Base-by-base conservation (phyloP, 2,113 vertebrate genomes). In the Abramis brama region DNA sequence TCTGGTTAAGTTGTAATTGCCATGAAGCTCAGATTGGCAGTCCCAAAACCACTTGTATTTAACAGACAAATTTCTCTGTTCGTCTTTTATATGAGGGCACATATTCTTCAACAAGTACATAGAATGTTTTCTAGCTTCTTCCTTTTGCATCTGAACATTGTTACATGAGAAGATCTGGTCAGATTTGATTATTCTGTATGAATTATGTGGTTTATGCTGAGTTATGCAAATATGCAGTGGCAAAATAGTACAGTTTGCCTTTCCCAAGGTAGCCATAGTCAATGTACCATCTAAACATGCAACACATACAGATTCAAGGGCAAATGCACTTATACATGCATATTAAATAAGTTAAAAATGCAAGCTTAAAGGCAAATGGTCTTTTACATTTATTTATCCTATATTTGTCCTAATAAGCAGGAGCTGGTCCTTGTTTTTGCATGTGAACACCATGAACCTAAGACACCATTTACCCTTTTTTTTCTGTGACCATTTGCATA, bases 61-160 rank as follows among this genome's bases (percentile, higher is more conserved):
- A 64, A 83, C 85, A 88, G 75, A 86, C 86, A 89, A 90, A 90
- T 90, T 17, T 59, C 39, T 88, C 86, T 83, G 45, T 87, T 80
- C 73, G 60, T 88, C 47, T 85, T 55, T 30, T 81, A 84, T 68
- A 64, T 33, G 19, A n/a, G 86, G 73, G 87, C 68, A 89, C 88
- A 84, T 86, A 30, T n/a, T 80, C 8, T 52, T 23, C 45, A 52
- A 39, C 21, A 17, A 12, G 57, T 17, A 60, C 43, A 43, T n/a
- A 23, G 15, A 30, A 23, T 36, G 21, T 52, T 39, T 71, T 57
- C 6, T 21, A 57, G 21, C 55, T 8, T 21, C 62, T 11, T 45
- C n/a, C 55, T 43, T 45, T 47, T 77, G 47, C 75, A 52, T 64
- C 6, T 52, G 17, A 50, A 47, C 45, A 75, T 80, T 74, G 13